Evolutionary conservation across 2,797 vertebrate genomes (phyloP), one percentile per base, ranked within the genome.

Genomic region (Dryobates pubescens): DNA sequence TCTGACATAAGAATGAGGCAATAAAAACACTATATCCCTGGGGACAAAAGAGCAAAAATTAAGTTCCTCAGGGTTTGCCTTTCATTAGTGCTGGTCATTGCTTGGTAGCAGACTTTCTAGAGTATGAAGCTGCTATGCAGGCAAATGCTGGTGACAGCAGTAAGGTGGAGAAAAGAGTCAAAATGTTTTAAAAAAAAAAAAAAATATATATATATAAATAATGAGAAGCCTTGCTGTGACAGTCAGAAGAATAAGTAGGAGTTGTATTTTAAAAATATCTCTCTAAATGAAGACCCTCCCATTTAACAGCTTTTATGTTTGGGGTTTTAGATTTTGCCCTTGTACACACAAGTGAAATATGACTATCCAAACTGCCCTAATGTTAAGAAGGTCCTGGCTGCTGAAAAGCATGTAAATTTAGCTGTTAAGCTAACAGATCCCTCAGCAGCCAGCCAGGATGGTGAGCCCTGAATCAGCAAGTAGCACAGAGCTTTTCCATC

Each of bases 211-310:
- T 51, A 51, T 12, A 10, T 11, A 23, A 12, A 23, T 49, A 23
- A 51, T 51, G 11, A 24, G 23, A 24, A 51, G 13, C 23, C 23
- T 76, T 84, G 13, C 26, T 41, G 30, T 88, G 77, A 86, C 61
- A 81, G 47, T 79, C 63, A 73, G 16, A 79, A 84, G 68, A 86
- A 54, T 36, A 93, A 43, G 17, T 26, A 68, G 47, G 32, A 93
- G 23, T 16, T 54, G 26, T 67, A 53, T 76, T 88, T 94, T 71
- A 30, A 24, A 84, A 86, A 92, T 57, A 4, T 38, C 10, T 68
- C 36, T 74, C 24, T 73, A 94, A 91, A 91, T 17, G 82, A 75
- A 83, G 89, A 77, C 63, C 72, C 51, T 13, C 69, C 73, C 62
- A 69, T 24, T 72, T 43, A 83, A 51, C 29, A 8, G 32, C 43